Base-by-base conservation (phyloP, 2,888 invertebrate species). In the Bhutanitis thaidina region DNA sequence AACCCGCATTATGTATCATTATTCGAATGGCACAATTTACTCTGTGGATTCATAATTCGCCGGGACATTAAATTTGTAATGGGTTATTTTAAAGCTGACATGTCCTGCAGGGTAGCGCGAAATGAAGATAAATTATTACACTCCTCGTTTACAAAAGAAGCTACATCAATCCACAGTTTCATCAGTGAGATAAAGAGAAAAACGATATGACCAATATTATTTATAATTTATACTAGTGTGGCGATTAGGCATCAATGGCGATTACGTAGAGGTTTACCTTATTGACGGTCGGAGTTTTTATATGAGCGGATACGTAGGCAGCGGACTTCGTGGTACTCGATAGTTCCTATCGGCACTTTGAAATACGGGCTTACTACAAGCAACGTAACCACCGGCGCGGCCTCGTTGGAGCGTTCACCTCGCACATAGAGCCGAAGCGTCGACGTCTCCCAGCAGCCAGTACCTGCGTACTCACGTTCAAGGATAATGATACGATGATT, bases 341-440 rank as follows among this genome's bases (percentile, higher is more conserved):
- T 35, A 41, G 44, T 52, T 52, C 57, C 54, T 57, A 55, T 54
- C 55, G 48, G 54, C 53, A 47, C 53, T 59, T 53, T 45, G 53
- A 39, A 50, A 51, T 53, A 36, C 50, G 60, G 55, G n/a, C 43
- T 25, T 55, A 56, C 54, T 61, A 54, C 55, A 58, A 45, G 46
- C 48, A 52, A 44, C 48, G 34, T 39, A 55, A 54, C 52, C 37
- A 43, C 53, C 65, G 65, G 61, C 66, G 62, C 77, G 83, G 76
- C 87, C 86, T 87, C 87, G 85, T 69, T 57, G 58, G 87, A 80
- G 65, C 85, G 69, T 87, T 88, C 77, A 87, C 85, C 87, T 83
- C 78, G 77, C 76, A 70, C 77, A 78, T 77, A 74, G 69, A 71
- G 63, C 60, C 57, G 49, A 58, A 65, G 57, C 61, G 60, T 60